Conservation (phyloP, 2,113 vertebrate genomes). For the Thalassoma bifasciatum region DNA sequence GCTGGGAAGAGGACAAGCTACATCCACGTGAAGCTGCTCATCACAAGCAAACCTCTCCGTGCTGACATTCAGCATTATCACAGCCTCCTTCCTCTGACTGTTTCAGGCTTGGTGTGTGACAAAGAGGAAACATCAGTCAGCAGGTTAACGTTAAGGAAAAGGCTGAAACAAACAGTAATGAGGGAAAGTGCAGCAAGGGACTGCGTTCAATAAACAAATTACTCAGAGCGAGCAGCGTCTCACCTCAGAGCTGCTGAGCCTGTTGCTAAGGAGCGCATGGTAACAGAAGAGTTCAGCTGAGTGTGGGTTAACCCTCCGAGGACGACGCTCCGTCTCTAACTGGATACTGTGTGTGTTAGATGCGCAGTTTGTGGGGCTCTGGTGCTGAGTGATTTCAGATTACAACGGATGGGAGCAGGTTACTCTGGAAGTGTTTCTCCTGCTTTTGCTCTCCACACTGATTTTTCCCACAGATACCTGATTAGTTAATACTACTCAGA, state of each 20-base stretch:
- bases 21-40: neutral
- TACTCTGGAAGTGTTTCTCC: too few species aligned
- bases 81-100: conserved; percentile 13
- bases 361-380: too few species aligned
- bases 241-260: conserved; percentile 45
- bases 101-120: conserved; percentile 51
- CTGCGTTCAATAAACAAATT: conserved; percentile 49
- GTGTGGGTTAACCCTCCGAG: conserved; percentile 51
- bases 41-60: conserved; percentile 15
- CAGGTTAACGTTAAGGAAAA: neutral
- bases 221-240: conserved; percentile 37
- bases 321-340: too few species aligned
- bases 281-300: conserved; percentile 48
- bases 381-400: too few species aligned
- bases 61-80: conserved; percentile 51
- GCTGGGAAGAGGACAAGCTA: too few species aligned
- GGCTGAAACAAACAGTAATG: conserved; percentile 23
- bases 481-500: too few species aligned
- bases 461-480: too few species aligned
- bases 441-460: too few species aligned
- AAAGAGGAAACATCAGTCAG: too few species aligned
- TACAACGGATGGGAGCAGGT: too few species aligned
- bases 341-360: too few species aligned
- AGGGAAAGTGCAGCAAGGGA: neutral
- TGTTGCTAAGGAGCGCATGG: conserved; percentile 70